Base-by-base conservation (phyloP, 2,888 invertebrate species). In the Eupithecia inturbata region DNA sequence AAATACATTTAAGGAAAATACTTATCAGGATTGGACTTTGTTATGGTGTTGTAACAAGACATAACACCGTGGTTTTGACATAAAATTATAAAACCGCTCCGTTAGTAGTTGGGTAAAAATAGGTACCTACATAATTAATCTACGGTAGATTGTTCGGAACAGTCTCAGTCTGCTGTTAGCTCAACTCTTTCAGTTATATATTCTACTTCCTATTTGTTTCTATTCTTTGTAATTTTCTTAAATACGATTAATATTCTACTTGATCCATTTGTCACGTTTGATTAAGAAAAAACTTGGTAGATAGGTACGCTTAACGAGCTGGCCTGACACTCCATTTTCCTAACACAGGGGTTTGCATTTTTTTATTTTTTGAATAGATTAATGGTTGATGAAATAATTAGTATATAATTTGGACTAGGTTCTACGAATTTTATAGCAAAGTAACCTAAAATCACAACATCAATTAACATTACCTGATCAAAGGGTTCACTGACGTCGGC, bases 401-500 rank as follows among this genome's bases (percentile, higher is more conserved):
- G n/a, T 31, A 31, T 31, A 31, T 31, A 31, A 31, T 31, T 31
- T 31, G 0, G 31, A 36, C 36, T 36, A 36, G 10, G 12, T 12
- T 36, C 12, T 3, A 22, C 53, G 3, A 53, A 3, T 22, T 53
- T 3, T 3, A 22, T 53, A 3, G 0, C 12, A 53, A 10, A 22
- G 10, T n/a, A 12, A 53, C 4, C 22, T 53, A 10, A 53, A n/a
- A 19, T n/a, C 9, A 53, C n/a, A 53, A n/a, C 10, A 22, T 31
- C 31, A 31, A n/a, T n/a, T n/a, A 53, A 53, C 10, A 22, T 72
- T 53, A 75, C 94, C 88, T 89, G 86, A 72, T 88, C 84, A 75
- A 94, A 91, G 0, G 92, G 84, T 0, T 77, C 69, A 2, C 76
- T 79, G 1, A 93, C 89, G 33, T 85, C 84, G 0, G 85, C 83